These are phyloP conservation scores for Mythimna vitellina DNA, from an alignment of 2,888 invertebrate genomes.

Conservation along the genomic window DNA sequence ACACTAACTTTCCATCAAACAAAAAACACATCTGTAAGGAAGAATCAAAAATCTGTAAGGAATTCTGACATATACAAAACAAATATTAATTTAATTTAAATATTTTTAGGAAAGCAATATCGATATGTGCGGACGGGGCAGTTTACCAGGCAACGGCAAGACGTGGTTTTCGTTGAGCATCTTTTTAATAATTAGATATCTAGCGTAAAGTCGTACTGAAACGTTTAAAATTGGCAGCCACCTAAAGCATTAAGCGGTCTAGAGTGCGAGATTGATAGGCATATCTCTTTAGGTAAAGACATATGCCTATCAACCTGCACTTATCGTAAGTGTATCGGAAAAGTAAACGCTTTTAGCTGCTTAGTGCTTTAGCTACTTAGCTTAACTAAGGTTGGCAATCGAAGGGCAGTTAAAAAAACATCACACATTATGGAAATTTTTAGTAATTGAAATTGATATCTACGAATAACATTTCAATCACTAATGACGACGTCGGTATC, in stretches of 20 bases:
- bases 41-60: background rate
- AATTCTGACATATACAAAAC: background rate
- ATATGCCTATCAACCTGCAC: no score
- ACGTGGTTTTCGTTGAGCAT: conserved; percentile 71
- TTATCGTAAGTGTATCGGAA: background rate
- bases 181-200: conserved; percentile 64
- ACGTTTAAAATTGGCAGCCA: background rate
- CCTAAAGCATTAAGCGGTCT: background rate
- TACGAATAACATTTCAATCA: conserved; percentile 2
- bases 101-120: conserved; percentile 92
- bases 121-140: conserved; percentile 91
- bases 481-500: background rate
- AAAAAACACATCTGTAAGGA: no score
- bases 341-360: background rate
- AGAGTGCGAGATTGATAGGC: background rate
- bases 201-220: conserved; percentile 25
- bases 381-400: background rate
- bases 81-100: background rate
- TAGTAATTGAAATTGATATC: conserved; percentile 8
- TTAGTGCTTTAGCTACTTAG: conserved; percentile 10
- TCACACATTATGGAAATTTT: background rate
- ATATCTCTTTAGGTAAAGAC: no score
- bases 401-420: background rate
- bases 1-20: no score
- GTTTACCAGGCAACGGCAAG: conserved; percentile 69